Conservation (phyloP, 2,113 vertebrate species). For the Phylloscopus trochiloides region DNA sequence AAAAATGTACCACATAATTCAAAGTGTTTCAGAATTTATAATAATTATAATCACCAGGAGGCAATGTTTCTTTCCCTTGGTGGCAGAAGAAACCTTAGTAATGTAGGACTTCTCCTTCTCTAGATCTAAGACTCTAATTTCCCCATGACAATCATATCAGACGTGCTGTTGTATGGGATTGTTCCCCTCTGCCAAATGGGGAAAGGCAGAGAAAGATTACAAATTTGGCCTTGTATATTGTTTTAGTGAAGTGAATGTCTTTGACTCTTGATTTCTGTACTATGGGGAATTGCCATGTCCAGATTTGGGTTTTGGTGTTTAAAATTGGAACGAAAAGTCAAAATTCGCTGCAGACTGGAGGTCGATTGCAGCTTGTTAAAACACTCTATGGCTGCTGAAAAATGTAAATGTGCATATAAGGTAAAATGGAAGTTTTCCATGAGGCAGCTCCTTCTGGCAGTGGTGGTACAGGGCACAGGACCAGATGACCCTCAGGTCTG, state of each 20-base stretch:
- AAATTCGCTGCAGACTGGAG: not conserved
- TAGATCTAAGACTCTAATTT: not conserved
- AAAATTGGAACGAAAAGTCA: not conserved
- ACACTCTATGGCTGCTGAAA: not conserved
- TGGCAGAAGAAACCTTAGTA: not conserved
- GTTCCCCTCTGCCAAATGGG: not conserved
- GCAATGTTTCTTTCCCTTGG: slow-evolving; percentile 49
- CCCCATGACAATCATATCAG: not conserved
- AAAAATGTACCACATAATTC: not conserved
- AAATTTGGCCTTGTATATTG: not conserved
- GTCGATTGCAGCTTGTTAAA: not conserved
- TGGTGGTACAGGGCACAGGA: not conserved
- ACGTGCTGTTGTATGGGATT: not conserved
- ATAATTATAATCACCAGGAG: slow-evolving; percentile 58
- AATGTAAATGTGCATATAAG: not conserved
- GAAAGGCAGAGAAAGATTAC: not conserved
- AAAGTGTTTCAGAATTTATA: slow-evolving; percentile 17
- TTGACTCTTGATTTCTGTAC: not conserved
- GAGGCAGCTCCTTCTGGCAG: not conserved
- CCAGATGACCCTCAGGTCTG: not conserved
- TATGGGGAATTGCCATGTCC: not conserved
- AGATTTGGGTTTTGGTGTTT: not conserved
- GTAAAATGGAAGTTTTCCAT: not conserved
- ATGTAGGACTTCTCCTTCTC: not conserved
- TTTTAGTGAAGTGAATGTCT: not conserved